Evolutionary conservation across 1,140 invertebrate species (phyloP).

Genomic region (Drosophila mojavensis): DNA sequence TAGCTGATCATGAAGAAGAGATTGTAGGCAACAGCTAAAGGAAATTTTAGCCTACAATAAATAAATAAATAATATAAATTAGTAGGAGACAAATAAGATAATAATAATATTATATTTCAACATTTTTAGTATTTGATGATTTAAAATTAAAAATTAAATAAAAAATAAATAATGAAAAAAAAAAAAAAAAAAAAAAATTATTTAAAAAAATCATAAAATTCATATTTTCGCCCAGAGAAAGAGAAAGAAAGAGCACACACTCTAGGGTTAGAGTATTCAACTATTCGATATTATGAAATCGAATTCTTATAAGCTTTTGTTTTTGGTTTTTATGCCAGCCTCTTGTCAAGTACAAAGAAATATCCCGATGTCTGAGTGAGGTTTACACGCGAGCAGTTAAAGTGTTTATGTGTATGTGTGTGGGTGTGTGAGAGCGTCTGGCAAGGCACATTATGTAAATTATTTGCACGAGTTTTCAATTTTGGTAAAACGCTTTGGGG

Average conservation of each 20-base stretch:
- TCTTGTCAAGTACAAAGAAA: constrained; percentile 47
- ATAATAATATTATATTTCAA: too few species aligned
- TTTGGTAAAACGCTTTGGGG: constrained; percentile 75
- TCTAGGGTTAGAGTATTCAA: background rate
- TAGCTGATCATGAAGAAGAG: too few species aligned
- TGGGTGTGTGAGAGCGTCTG: constrained; percentile 25
- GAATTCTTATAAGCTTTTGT: background rate
- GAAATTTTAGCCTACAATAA: too few species aligned
- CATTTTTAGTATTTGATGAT: too few species aligned
- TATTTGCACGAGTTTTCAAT: constrained; percentile 81
- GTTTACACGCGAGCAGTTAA: constrained; percentile 21
- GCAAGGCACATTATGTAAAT: constrained; percentile 69
- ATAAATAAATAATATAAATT: too few species aligned
- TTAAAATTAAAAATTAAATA: too few species aligned
- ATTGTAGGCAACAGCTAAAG: too few species aligned
- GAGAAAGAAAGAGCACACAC: too few species aligned
- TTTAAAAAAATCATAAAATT: background rate
- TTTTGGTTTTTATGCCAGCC: constrained; percentile 13
- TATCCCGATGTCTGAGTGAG: constrained; percentile 39
- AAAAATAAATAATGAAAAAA: too few species aligned
- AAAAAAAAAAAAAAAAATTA: too few species aligned
- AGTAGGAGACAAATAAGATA: background rate
- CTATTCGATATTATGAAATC: background rate
- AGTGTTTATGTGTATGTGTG: constrained; percentile 7
- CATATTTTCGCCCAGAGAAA: too few species aligned